Base-by-base conservation (phyloP, 2,888 invertebrate species). In the Volucella inflata region DNA sequence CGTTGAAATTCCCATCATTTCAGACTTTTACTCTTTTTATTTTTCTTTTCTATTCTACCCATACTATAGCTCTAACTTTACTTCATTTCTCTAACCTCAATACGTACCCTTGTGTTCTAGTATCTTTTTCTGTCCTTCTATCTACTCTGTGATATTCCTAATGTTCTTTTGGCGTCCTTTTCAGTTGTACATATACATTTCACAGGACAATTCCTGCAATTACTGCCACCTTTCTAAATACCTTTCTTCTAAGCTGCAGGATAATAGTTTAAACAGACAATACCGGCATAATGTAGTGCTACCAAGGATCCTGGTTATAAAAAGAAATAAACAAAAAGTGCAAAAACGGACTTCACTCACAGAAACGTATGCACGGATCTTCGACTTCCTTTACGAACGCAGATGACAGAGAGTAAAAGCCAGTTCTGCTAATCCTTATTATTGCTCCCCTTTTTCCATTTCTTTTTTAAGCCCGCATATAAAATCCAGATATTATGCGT, bases 401-500 rank as follows among this genome's bases (percentile, higher is more conserved):
- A 53, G 16, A 38, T 68, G 53, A 51, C 14, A 51, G n/a, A 62
- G 12, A 30, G 42, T 12, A 36, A 67, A 71, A 77, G 71, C 71
- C 42, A 77, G 51, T 70, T 55, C 59, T 53, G 46, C 72, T 64
- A 68, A 72, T 74, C 67, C 72, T 83, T 71, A 83, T 74, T 74
- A 78, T 30, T 6, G 30, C 62, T 67, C 38, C 64, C 62, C 55
- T 78, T 78, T 79, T 75, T 70, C 51, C 30, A 59, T 74, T 70
- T 70, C n/a, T 17, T 16, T 16, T 38, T 48, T 51, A 0, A 42
- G 42, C 46, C 38, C 71, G 46, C 77, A 71, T 42, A 72, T 72
- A 78, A 77, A 78, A 68, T 21, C 72, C 78, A 78, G 72, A 83
- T 60, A 78, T 72, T 83, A 74, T 83, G 78, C 72, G 78, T 78